A percentile compares a stretch with the other conserved stretches of the same genome.
Evolutionary conservation across 2,113 vertebrate genomes (phyloP).

Genomic region (Isurus oxyrinchus): DNA sequence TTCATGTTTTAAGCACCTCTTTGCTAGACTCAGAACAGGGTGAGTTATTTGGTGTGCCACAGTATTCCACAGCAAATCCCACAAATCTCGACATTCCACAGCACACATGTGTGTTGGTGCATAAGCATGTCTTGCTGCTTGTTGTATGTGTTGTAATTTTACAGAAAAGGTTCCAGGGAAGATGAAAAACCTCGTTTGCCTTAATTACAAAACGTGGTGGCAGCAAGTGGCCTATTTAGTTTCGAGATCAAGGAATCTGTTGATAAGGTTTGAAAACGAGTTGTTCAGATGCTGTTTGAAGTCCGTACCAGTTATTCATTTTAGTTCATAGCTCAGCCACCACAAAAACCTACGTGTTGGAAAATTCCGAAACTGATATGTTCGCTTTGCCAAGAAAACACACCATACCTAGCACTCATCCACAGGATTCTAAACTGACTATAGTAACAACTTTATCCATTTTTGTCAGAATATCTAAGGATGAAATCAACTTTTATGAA

Average conservation of each 20-base stretch:
- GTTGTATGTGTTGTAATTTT: background rate
- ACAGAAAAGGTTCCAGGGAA: background rate
- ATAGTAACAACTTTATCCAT: background rate
- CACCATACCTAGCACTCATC: too few relatives aligned
- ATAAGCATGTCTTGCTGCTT: background rate
- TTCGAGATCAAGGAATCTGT: background rate
- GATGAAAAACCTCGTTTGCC: background rate
- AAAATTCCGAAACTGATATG: background rate
- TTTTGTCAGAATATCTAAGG: background rate
- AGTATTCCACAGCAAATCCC: background rate
- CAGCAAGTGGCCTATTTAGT: background rate
- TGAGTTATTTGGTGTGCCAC: background rate
- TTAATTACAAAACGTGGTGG: background rate
- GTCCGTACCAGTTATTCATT: background rate
- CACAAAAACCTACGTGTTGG: background rate
- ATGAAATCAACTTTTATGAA: background rate
- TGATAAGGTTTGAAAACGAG: background rate
- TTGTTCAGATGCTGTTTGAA: conserved; percentile 9
- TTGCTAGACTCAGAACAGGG: background rate
- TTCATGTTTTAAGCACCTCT: background rate
- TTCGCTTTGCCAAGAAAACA: background rate
- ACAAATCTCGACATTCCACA: background rate
- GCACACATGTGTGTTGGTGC: background rate
- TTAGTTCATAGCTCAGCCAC: background rate
- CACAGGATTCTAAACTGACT: background rate